Percentiles rank a stretch among this genome's conserved stretches.
Conservation (phyloP, 2,888 invertebrate species). For the Megaustenia siamemsis region DNA sequence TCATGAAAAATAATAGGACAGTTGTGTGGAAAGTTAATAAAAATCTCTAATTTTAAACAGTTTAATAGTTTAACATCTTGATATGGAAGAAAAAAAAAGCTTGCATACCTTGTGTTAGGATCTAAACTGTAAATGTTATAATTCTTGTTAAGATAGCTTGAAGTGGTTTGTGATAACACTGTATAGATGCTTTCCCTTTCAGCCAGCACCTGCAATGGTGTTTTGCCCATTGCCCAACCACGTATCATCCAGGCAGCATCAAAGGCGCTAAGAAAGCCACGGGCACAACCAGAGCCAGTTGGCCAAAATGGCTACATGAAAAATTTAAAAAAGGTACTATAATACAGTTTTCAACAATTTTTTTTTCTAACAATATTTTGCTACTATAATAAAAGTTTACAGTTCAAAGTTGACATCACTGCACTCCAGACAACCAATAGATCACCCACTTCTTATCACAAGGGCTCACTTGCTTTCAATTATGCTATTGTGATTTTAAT, state of each 20-base stretch:
- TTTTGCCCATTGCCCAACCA: slow-evolving; percentile 87
- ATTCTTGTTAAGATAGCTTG: slow-evolving; percentile 95
- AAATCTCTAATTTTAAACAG: no score
- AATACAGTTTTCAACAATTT: not conserved
- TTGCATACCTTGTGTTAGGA: slow-evolving; percentile 83
- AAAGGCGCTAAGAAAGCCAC: slow-evolving; percentile 96
- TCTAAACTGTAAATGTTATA: slow-evolving; percentile 82
- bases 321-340: not conserved
- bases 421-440: no score
- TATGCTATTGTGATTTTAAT: no score
- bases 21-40: no score
- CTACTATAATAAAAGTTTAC: no score
- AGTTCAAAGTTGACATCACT: no score
- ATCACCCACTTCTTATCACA: no score
- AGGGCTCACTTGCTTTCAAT: no score
- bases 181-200: slow-evolving; percentile 97
- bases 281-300: slow-evolving; percentile 97
- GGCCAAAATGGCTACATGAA: slow-evolving; percentile 91
- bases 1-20: no score
- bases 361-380: not conserved
- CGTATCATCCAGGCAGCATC: slow-evolving; percentile 98
- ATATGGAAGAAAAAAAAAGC: not conserved
- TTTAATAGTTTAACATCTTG: no score
- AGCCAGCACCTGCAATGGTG: slow-evolving; percentile 90
- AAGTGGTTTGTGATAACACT: slow-evolving; percentile 94